phyloP scores from a whole-genome alignment of 2,113 vertebrate genomes.

The Mastomys natalensis region DNA sequence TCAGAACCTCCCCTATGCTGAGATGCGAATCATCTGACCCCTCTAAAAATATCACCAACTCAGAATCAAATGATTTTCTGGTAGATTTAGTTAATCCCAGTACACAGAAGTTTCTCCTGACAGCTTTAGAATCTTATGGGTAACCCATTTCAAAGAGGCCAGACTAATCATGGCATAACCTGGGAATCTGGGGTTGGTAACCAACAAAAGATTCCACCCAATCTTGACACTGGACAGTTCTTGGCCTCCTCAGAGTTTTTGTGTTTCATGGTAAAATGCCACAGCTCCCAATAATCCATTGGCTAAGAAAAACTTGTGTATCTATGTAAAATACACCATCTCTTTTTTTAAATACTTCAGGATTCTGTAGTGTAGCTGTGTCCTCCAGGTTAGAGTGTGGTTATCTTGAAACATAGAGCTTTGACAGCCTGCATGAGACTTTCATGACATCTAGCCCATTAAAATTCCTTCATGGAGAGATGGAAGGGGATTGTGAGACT shows the following conservation, averaged over 20 bases:
- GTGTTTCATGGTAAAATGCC: neutral
- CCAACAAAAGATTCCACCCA: neutral
- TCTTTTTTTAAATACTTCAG: slow-evolving; percentile 14
- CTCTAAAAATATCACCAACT: slow-evolving; percentile 6
- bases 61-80: slow-evolving; percentile 15
- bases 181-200: neutral
- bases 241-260: neutral
- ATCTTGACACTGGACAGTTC: neutral
- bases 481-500: neutral
- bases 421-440: neutral
- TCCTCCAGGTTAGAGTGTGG: neutral
- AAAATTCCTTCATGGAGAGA: neutral
- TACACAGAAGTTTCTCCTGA: neutral
- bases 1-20: neutral
- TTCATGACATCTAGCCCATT: neutral
- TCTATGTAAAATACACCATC: neutral
- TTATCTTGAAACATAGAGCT: neutral
- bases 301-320: neutral
- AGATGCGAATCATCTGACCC: neutral
- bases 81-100: neutral
- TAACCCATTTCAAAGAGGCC: neutral
- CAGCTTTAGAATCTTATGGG: slow-evolving; percentile 6
- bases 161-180: neutral
- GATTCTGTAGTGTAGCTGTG: neutral
- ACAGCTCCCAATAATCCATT: neutral